Base-by-base conservation (phyloP, 2,113 vertebrate genomes). In the Vidua chalybeata region DNA sequence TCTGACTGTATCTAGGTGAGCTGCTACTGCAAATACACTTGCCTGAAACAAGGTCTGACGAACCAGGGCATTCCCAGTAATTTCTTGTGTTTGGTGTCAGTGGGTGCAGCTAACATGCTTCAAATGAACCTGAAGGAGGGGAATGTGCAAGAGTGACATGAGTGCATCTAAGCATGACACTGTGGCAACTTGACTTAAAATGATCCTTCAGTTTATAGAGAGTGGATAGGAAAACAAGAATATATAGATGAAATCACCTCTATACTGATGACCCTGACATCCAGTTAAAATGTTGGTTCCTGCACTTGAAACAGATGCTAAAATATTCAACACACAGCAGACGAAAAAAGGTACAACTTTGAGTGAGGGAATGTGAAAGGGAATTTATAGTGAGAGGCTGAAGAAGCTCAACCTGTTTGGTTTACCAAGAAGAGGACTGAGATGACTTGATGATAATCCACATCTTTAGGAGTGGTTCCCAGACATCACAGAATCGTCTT, bases 361-460 rank as follows among this genome's bases (percentile, higher is more conserved):
- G 16, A 80, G 17, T 22, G 56, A 89, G 30, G 35, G 30, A 80
- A 72, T 5, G 10, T 55, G n/a, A n/a, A 80, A 84, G 13, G 28
- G 17, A 26, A 45, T 56, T 95, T 64, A 22, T 1, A 0, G 19
- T 0, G 0, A 84, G 51, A 74, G 7, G 22, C 21, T 77, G 58
- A 69, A 73, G 52, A 71, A 67, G 9, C 26, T 76, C 4, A 3
- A 33, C 19, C 21, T 54, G 27, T 33, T 54, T 58, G 13, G 37
- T 84, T 91, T 77, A 37, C 12, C 46, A 56, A 56, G 30, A 66
- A 54, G 37, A 66, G 16, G 33, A 46, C 37, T 19, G 14, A 72
- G 48, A 49, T 58, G 21, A 62, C 7, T 64, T 49, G 43, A 48
- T 35, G 41, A 31, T 20, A 62, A 51, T 23, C 37, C 15, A 10